phyloP scores from a whole-genome alignment of 1,140 invertebrate genomes.

The Hestina assimilis region DNA sequence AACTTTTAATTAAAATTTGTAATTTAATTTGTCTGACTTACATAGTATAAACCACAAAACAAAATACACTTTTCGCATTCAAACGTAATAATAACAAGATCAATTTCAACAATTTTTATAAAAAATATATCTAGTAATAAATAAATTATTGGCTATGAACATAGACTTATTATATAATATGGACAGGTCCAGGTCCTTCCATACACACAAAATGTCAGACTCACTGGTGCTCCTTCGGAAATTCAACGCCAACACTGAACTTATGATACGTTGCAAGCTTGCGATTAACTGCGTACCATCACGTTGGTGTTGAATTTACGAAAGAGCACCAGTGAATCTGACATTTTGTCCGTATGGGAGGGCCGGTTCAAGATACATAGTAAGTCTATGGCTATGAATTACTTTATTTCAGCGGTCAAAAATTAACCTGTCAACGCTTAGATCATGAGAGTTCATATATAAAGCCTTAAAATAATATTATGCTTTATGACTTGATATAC shows the following conservation, averaged over 20 bases:
- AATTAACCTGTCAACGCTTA: slow-evolving; percentile 32
- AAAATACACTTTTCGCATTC: slow-evolving; percentile 17
- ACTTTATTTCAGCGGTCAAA: slow-evolving; percentile 11
- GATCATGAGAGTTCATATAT: slow-evolving; percentile 20
- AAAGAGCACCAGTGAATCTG: no score
- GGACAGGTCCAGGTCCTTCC: no score
- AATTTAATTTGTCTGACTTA: no score
- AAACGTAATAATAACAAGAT: slow-evolving; percentile 37
- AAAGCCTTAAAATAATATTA: slow-evolving; percentile 28
- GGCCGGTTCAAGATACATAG: not conserved
- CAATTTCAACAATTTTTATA: slow-evolving; percentile 37
- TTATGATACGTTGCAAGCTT: no score
- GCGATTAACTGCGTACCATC: not conserved
- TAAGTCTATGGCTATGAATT: not conserved
- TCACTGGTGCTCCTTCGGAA: no score
- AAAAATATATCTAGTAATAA: slow-evolving; percentile 40
- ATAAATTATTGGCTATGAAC: slow-evolving; percentile 41
- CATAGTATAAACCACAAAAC: slow-evolving; percentile 19
- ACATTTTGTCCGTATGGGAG: no score
- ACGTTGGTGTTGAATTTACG: no score
- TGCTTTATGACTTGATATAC: slow-evolving; percentile 24
- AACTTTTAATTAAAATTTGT: no score
- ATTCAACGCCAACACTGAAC: no score
- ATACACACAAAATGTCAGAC: no score
- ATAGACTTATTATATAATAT: no score